phyloP scores from a whole-genome alignment of 2,888 invertebrate species.

The Papilio demoleus region DNA sequence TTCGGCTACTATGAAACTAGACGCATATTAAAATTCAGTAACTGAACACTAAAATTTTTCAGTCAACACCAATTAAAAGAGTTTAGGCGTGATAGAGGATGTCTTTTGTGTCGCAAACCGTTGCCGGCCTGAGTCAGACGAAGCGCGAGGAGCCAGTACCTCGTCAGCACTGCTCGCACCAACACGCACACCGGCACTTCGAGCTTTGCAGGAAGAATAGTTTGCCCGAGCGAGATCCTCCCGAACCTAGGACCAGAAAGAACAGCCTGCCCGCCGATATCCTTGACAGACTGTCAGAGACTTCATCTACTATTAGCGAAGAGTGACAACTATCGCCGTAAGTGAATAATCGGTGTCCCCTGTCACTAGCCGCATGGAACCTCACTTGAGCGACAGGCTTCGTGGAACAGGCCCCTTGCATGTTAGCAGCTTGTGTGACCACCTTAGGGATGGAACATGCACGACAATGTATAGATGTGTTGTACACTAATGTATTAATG shows the following conservation, averaged over 20 bases:
- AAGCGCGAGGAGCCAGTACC: conserved; percentile 74
- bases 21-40: neutral
- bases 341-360: conserved; percentile 76
- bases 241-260: conserved; percentile 72
- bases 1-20: neutral
- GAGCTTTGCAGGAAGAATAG: conserved; percentile 78
- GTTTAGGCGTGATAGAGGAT: conserved; percentile 53
- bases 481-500: conserved; percentile 54
- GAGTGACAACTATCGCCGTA: conserved; percentile 78
- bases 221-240: conserved; percentile 79
- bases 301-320: conserved; percentile 55
- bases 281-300: conserved; percentile 65
- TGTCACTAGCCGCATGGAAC: conserved; percentile 76
- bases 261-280: conserved; percentile 78
- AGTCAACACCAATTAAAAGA: conserved; percentile 17
- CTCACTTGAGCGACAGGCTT: conserved; percentile 73
- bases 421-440: conserved; percentile 80
- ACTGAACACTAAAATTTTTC: conserved; percentile 23
- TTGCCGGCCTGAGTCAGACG: conserved; percentile 78
- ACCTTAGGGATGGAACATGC: conserved; percentile 69
- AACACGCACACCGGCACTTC: conserved; percentile 72
- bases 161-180: conserved; percentile 78
- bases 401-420: conserved; percentile 77
- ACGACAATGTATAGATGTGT: conserved; percentile 74
- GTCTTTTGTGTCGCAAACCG: conserved; percentile 84